phyloP scores from a whole-genome alignment of 2,113 vertebrate genomes.

The Daubentonia madagascariensis region DNA sequence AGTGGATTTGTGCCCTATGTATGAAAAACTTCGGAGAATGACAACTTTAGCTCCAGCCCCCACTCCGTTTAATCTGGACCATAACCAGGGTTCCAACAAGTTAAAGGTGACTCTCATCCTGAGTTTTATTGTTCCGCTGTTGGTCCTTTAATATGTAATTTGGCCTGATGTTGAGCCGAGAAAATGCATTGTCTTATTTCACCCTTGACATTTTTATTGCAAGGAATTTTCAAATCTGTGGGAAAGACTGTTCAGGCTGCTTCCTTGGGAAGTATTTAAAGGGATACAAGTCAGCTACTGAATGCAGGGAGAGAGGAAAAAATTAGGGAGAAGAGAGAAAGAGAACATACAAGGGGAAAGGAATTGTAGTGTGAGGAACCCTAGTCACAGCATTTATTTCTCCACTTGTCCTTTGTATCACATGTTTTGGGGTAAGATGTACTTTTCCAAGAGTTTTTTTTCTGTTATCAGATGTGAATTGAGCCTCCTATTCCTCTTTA shows the following conservation, averaged over 20 bases:
- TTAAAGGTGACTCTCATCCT: neutral
- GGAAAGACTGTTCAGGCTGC: slow-evolving; percentile 33
- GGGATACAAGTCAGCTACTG: neutral
- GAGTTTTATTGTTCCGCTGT: neutral
- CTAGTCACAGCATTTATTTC: fast-evolving
- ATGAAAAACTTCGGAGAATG: neutral
- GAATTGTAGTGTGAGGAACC: fast-evolving
- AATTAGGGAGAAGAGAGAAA: fast-evolving
- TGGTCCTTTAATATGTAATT: neutral
- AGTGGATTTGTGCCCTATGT: neutral
- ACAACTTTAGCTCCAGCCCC: neutral
- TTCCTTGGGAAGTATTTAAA: slow-evolving; percentile 64
- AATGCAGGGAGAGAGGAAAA: neutral
- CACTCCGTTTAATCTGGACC: neutral
- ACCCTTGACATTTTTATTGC: slow-evolving; percentile 57
- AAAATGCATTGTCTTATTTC: slow-evolving; percentile 61
- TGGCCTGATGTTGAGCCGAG: slow-evolving; percentile 24
- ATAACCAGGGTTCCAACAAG: neutral
- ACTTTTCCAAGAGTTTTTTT: too few species aligned
- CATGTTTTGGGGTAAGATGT: neutral
- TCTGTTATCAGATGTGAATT: neutral
- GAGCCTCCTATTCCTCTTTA: neutral
- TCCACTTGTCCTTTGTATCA: neutral
- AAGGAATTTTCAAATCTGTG: slow-evolving; percentile 41
- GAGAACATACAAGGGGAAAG: neutral